Evolutionary conservation across 2,888 invertebrate genomes (phyloP), one percentile per base, ranked within the genome.

Genomic region (Eupithecia abbreviata): DNA sequence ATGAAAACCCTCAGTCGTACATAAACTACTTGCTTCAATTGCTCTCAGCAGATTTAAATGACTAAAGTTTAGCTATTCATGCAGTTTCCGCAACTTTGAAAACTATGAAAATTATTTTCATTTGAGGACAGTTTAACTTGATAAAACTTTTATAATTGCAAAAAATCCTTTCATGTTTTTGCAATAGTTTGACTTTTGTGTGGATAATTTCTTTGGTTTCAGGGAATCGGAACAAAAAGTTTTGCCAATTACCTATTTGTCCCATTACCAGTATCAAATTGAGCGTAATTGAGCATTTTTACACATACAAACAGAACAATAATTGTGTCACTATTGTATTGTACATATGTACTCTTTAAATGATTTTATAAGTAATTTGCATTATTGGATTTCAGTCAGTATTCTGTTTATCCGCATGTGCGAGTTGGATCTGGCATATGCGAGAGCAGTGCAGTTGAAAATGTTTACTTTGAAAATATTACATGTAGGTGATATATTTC

Each of bases 381-480:
- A 90, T 89, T 86, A 86, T 43, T 41, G 4, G 87, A 89, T 90
- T 89, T 90, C 89, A 90, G 90, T 91, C 91, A 90, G 89, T 87
- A 86, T 85, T 85, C 87, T 91, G 90, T 90, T 90, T 90, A 89
- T 87, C 83, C 82, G 76, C 77, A 84, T 84, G 84, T 80, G 82
- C 74, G 81, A 82, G 82, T 81, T 78, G 80, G 67, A 83, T 79
- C 75, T 51, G 5, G 15, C n/a, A 55, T 2, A 77, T 77, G 80
- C 51, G 77, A 78, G 79, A 43, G 55, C 55, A 78, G 69, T 72
- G 58, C 72, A 18, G 47, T 66, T 51, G 45, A 73, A 75, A 68
- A 30, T 30, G 30, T 30, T 30, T 30, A 30, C 55, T 47, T 47
- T 47, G 12, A 47, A 47, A 47, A 47, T 47, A 47, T 47, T 47